A percentile compares a stretch with the other conserved stretches of the same genome.
phyloP scores from a whole-genome alignment of 2,888 invertebrate genomes.

The Ellobium chinense region DNA sequence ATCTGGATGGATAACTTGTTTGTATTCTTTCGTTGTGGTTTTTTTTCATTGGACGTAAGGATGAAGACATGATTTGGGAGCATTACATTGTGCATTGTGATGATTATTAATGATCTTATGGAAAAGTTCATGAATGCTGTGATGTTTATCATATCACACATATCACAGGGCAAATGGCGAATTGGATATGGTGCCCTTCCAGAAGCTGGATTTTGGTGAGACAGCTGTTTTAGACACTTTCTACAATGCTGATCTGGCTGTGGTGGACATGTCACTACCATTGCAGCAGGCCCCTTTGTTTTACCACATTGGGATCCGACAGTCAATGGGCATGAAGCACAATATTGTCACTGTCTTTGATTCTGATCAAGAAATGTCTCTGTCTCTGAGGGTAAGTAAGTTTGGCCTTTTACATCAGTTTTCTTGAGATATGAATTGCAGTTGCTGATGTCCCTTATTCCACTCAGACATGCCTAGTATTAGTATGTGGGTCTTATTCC shows the following conservation, averaged over 20 bases:
- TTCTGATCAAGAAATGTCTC: slow-evolving; percentile 90
- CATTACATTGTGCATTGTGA: too few species aligned
- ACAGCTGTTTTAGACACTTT: slow-evolving; percentile 95
- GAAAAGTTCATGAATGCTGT: too few species aligned
- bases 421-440: too few species aligned
- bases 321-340: slow-evolving; percentile 98
- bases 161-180: slow-evolving; percentile 68
- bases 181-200: slow-evolving; percentile 83
- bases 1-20: too few species aligned
- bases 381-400: slow-evolving; percentile 91
- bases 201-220: slow-evolving; percentile 98
- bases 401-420: too few species aligned
- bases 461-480: too few species aligned
- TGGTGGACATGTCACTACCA: slow-evolving; percentile 93
- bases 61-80: too few species aligned
- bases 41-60: too few species aligned
- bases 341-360: slow-evolving; percentile 84
- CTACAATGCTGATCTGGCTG: slow-evolving; percentile 98
- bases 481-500: too few species aligned
- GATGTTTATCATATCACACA: too few species aligned
- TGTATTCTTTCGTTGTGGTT: background rate
- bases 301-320: slow-evolving; percentile 97
- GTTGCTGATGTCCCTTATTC: too few species aligned
- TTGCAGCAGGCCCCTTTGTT: slow-evolving; percentile 95
- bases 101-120: too few species aligned